These are phyloP conservation scores for Tragelaphus buxtoni DNA, from an alignment of 2,113 vertebrate genomes.

Conservation along the genomic window DNA sequence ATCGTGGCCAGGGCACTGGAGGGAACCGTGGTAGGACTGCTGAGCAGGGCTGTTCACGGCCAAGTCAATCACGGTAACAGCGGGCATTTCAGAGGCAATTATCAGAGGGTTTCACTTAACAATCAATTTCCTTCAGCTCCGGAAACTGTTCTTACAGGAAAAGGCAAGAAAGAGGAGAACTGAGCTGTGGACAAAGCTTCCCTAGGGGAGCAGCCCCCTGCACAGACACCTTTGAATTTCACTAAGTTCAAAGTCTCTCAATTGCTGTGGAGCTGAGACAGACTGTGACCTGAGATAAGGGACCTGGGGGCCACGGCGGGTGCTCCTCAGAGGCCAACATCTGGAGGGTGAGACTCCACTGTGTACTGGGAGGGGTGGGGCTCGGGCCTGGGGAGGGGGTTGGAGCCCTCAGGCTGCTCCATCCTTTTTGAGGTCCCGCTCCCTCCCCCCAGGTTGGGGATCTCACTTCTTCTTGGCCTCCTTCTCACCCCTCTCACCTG, in stretches of 20 bases:
- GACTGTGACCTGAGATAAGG: not conserved
- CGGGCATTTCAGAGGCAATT: conserved; percentile 74
- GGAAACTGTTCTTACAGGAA: conserved; percentile 44
- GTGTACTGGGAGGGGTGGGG: not conserved
- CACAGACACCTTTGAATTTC: not conserved
- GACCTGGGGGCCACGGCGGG: not conserved
- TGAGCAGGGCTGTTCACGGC: conserved; percentile 56
- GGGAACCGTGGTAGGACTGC: not conserved
- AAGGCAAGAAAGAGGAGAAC: conserved; percentile 36
- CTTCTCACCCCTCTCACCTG: not conserved
- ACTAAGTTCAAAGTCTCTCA: not conserved
- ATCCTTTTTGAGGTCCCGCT: not conserved
- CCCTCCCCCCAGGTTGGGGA: not conserved
- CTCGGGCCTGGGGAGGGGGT: not conserved
- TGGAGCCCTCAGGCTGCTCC: not conserved
- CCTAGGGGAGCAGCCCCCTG: not conserved
- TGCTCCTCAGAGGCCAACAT: not conserved
- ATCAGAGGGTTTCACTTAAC: conserved; percentile 78
- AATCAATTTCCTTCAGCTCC: conserved; percentile 74
- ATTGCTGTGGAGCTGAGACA: not conserved
- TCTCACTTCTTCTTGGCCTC: not conserved
- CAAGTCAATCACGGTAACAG: conserved; percentile 74
- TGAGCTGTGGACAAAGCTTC: conserved; percentile 30
- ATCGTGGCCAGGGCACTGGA: not conserved
- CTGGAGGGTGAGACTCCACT: not conserved